Conservation (phyloP, 2,113 vertebrate genomes). For the Aythya baeri region DNA sequence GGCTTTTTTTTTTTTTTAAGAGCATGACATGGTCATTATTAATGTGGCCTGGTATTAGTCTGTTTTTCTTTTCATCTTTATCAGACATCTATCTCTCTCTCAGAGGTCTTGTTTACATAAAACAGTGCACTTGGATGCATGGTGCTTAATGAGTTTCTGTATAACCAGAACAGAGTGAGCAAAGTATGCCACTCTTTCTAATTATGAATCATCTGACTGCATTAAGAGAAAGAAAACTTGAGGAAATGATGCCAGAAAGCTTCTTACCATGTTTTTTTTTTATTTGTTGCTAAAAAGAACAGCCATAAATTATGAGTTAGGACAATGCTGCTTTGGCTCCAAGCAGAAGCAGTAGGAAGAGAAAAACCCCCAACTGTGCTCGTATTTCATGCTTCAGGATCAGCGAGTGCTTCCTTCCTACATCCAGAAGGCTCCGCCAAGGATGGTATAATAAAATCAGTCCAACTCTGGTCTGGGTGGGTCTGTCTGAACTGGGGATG, state of each 20-base stretch:
- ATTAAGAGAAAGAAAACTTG: conserved; percentile 60
- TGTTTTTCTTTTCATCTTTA: conserved; percentile 80
- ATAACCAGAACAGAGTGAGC: conserved; percentile 64
- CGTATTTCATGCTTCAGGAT: conserved; percentile 40
- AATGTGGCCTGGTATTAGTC: conserved; percentile 72
- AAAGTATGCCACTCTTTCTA: conserved; percentile 52
- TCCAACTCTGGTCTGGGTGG: neutral
- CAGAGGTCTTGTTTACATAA: conserved; percentile 82
- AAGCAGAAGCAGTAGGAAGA: conserved; percentile 49
- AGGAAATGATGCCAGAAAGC: conserved; percentile 58
- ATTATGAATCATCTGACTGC: conserved; percentile 69
- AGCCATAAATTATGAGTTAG: conserved; percentile 68
- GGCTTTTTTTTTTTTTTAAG: neutral
- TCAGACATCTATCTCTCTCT: conserved; percentile 76
- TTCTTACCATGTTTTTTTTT: conserved; percentile 28
- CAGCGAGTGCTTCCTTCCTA: conserved; percentile 26
- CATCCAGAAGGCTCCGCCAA: neutral
- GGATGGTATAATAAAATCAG: neutral
- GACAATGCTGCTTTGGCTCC: conserved; percentile 43
- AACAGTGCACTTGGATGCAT: conserved; percentile 72
- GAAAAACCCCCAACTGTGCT: conserved; percentile 9
- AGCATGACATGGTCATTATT: conserved; percentile 74
- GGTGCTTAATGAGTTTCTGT: conserved; percentile 74
- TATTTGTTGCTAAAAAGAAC: conserved; percentile 53
- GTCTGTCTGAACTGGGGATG: neutral